Evolutionary conservation across 2,797 vertebrate species (phyloP), one percentile per base, ranked within the genome.

Genomic region (Taenioides sp.): DNA sequence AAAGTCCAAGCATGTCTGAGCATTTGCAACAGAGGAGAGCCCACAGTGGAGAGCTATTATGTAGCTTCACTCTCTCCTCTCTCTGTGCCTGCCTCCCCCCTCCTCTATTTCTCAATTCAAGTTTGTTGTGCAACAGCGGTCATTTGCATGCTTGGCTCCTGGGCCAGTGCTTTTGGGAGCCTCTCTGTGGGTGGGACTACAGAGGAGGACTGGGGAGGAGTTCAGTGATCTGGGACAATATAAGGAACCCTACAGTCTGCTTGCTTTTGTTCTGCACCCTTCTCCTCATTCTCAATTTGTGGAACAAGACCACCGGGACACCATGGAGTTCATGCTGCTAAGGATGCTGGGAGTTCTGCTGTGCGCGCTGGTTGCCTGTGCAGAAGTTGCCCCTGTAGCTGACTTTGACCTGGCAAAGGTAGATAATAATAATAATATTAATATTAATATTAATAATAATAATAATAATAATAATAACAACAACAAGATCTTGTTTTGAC

Each of bases 371-470:
- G 86, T 59, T 0, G 91, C 76, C 0, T 86, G 83, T 34, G 85
- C 88, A 1, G 72, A 84, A 0, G 20, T 94, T 5, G 20, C 79
- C 0, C 86, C 94, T 4, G 93, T 94, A n/a, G 61, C 81, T 0
- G 87, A 95, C 90, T 98, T 98, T 79, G 87, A 92, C 76, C 84
- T 95, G 86, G 86, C 94, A 40, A 92, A 93, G 95, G 97, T 98
- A 92, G 94, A 75, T 69, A 50, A 40, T 27, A 27, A 27, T 27
- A 27, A 27, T 27, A 27, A 27, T n/a, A n/a, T n/a, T 69, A 50
- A 40, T 27, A 27, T 1, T 27, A 27, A 27, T 27, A 27, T 1
- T 69, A 50, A 40, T 27, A 27, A 27, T 27, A 27, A 27, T 27
- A 27, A 75, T 69, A 50, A 40, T 27, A 27, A 27, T 27, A 27